A percentile compares a stretch with the other conserved stretches of the same genome.
phyloP scores from a whole-genome alignment of 2,113 vertebrate genomes.

The Coregonus clupeaformis region DNA sequence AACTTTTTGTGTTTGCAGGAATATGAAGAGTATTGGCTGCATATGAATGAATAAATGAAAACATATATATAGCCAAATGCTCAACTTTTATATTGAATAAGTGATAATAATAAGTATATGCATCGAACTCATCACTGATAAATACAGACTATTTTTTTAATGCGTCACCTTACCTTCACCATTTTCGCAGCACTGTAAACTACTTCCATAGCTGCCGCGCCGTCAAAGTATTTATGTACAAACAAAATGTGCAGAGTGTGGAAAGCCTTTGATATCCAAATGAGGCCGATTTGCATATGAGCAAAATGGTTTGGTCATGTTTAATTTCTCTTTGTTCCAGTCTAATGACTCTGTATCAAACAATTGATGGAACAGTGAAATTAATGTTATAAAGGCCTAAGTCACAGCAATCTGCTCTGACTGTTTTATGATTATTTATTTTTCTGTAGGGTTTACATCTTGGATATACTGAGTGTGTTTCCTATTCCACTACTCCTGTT shows the following conservation, averaged over 20 bases:
- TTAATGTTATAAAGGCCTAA: conserved; percentile 17
- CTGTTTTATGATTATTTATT: too few species aligned
- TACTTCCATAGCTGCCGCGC: conserved; percentile 43
- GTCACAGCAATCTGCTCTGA: too few species aligned
- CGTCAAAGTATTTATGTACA: conserved; percentile 62
- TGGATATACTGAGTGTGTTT: too few species aligned
- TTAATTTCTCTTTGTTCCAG: conserved; percentile 64
- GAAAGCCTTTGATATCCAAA: conserved; percentile 62
- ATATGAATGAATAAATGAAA: too few species aligned
- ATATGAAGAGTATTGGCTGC: too few species aligned
- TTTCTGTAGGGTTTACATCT: too few species aligned
- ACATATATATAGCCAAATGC: background rate
- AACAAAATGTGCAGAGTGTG: conserved; percentile 63
- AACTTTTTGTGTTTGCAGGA: too few species aligned
- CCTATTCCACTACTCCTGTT: too few species aligned
- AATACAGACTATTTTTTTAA: background rate
- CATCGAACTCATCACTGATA: background rate
- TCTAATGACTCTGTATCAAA: conserved; percentile 55
- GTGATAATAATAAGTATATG: too few species aligned
- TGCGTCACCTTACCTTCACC: conserved; percentile 56
- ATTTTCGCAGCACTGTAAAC: conserved; percentile 41
- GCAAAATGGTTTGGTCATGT: conserved; percentile 53
- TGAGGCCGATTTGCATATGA: conserved; percentile 65
- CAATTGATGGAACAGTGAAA: conserved; percentile 50
- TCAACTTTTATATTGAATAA: too few species aligned